Evolutionary conservation across 1,140 invertebrate species (phyloP).

Genomic region (Calephelis nemesis): DNA sequence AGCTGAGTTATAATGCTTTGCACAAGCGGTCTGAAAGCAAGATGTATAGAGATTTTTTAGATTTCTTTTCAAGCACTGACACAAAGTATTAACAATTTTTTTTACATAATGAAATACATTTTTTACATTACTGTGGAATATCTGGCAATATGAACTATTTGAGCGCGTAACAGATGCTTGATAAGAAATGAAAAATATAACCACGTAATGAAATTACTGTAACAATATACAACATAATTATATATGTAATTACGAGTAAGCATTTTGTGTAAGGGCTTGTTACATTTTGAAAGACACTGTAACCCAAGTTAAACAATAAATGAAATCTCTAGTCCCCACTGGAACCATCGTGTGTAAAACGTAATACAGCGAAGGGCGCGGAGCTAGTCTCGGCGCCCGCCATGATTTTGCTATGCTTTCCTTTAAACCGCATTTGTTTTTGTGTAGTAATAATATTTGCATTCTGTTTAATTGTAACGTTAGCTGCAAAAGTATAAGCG

Average conservation of each 20-base stretch:
- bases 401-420: slow-evolving; percentile 68
- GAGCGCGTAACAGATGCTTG: slow-evolving; percentile 59
- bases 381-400: slow-evolving; percentile 37
- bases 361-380: slow-evolving; percentile 30
- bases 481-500: slow-evolving; percentile 77
- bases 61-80: slow-evolving; percentile 72
- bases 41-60: slow-evolving; percentile 77
- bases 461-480: slow-evolving; percentile 72
- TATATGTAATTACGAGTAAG: slow-evolving; percentile 77
- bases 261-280: slow-evolving; percentile 77
- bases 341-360: slow-evolving; percentile 73
- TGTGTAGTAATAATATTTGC: slow-evolving; percentile 75
- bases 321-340: slow-evolving; percentile 78
- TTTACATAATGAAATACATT: slow-evolving; percentile 26
- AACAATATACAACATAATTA: slow-evolving; percentile 74
- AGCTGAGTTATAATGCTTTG: slow-evolving; percentile 56
- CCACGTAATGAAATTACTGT: slow-evolving; percentile 79
- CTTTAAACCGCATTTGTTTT: slow-evolving; percentile 67
- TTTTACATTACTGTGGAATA: slow-evolving; percentile 20
- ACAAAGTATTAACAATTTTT: slow-evolving; percentile 38
- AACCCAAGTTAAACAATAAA: slow-evolving; percentile 69
- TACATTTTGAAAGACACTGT: slow-evolving; percentile 75
- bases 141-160: slow-evolving; percentile 29
- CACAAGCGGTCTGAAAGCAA: slow-evolving; percentile 64
- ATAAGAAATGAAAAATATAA: slow-evolving; percentile 62